Conservation (phyloP, 2,113 vertebrate species). For the Periophthalmus modestus region DNA sequence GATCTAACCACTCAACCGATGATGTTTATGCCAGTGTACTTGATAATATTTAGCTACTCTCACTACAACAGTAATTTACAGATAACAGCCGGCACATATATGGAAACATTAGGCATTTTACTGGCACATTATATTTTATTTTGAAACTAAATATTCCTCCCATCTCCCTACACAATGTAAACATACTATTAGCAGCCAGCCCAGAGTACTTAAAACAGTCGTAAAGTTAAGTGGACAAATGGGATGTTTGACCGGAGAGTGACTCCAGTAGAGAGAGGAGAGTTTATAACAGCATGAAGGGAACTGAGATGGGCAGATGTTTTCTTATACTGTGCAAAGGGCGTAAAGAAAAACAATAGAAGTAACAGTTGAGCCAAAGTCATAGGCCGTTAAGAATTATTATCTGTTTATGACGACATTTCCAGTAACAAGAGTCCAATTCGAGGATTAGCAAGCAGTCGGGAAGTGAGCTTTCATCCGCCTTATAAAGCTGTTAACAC, state of each 20-base stretch:
- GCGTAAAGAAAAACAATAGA: neutral
- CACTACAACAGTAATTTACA: neutral
- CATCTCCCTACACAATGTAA: conserved; percentile 5
- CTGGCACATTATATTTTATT: neutral
- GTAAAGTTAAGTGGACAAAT: conserved; percentile 5
- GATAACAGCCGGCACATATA: neutral
- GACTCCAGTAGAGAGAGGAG: neutral
- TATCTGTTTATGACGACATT: neutral
- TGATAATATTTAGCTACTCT: neutral
- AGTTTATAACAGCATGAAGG: neutral
- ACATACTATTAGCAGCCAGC: neutral
- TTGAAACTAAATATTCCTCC: conserved; percentile 4
- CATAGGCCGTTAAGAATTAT: neutral
- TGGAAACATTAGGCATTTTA: neutral
- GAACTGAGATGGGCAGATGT: neutral
- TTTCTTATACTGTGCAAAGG: conserved; percentile 1
- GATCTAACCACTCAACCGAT: no score
- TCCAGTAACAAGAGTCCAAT: neutral
- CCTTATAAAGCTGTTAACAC: neutral
- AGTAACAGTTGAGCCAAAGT: neutral
- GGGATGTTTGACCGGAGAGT: conserved; percentile 6
- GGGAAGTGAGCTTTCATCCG: neutral
- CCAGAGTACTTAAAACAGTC: conserved; percentile 9
- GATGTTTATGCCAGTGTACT: no score
- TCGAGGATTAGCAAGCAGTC: neutral